Evolutionary conservation across 2,888 invertebrate species (phyloP).

Genomic region (Nasonovia ribisnigri): DNA sequence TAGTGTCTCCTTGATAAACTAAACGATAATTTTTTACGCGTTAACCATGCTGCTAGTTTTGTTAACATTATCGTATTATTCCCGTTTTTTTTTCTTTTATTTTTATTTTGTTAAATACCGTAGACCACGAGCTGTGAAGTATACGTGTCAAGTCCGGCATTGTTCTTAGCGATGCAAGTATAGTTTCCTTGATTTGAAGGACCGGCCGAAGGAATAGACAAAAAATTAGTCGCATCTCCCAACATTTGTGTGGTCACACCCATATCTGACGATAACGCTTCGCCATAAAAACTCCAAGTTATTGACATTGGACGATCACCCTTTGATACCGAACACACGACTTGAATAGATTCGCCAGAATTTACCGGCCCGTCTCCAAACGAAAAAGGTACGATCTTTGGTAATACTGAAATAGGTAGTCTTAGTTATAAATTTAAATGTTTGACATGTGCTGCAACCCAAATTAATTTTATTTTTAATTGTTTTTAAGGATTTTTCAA

Average conservation of each 20-base stretch:
- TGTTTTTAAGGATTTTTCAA: background rate
- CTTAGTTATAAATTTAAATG: conserved; percentile 30
- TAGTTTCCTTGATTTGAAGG: conserved; percentile 70
- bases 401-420: conserved; percentile 66
- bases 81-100: background rate
- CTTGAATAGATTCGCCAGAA: conserved; percentile 71
- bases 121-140: conserved; percentile 68
- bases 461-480: background rate
- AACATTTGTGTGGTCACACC: conserved; percentile 68
- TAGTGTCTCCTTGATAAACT: conserved; percentile 7
- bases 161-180: conserved; percentile 70
- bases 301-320: conserved; percentile 78
- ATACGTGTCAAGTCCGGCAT: conserved; percentile 69
- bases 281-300: conserved; percentile 73
- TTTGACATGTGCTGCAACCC: background rate
- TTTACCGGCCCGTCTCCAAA: conserved; percentile 76
- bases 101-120: conserved; percentile 66
- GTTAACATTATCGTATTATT: conserved; percentile 66
- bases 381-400: conserved; percentile 75
- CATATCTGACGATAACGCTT: conserved; percentile 48
- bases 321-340: conserved; percentile 73
- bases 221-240: conserved; percentile 68
- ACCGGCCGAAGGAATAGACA: conserved; percentile 69
- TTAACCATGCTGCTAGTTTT: conserved; percentile 68
- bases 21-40: background rate